Conservation (phyloP, 2,797 vertebrate genomes). For the Scarus forsteni region DNA sequence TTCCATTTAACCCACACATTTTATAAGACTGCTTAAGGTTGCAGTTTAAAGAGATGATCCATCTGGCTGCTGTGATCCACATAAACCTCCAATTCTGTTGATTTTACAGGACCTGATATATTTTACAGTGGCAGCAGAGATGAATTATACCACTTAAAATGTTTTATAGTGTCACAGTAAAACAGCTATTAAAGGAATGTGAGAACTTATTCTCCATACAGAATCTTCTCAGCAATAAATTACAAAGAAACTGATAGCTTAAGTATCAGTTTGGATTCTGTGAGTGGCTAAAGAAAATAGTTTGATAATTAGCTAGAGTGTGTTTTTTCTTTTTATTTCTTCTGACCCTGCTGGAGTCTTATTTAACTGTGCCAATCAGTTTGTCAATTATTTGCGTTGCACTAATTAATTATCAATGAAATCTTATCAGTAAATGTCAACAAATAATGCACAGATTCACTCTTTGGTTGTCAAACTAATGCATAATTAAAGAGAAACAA, state of each 20-base stretch:
- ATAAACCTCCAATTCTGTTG: neutral
- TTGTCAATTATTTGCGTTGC: too few relatives aligned
- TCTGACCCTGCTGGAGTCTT: too few relatives aligned
- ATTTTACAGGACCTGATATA: neutral
- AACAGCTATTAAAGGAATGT: neutral
- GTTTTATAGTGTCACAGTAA: conserved; percentile 3
- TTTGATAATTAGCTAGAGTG: neutral
- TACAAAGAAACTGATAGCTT: conserved; percentile 1
- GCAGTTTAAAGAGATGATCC: neutral
- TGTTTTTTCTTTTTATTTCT: too few relatives aligned
- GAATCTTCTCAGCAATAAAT: neutral
- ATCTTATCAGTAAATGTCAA: too few relatives aligned
- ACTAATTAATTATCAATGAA: too few relatives aligned
- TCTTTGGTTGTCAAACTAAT: too few relatives aligned
- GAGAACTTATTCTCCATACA: neutral
- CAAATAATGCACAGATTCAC: too few relatives aligned
- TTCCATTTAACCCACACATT: conserved; percentile 11
- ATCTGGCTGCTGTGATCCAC: neutral
- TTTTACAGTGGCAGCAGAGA: neutral
- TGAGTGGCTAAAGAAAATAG: neutral
- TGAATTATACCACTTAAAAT: neutral
- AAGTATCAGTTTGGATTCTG: neutral
- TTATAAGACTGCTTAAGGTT: neutral
- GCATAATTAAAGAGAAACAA: too few relatives aligned
- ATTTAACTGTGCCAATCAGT: too few relatives aligned